These are phyloP conservation scores for Amblyopsis rosae DNA, from an alignment of 2,113 vertebrate species.

Conservation along the genomic window DNA sequence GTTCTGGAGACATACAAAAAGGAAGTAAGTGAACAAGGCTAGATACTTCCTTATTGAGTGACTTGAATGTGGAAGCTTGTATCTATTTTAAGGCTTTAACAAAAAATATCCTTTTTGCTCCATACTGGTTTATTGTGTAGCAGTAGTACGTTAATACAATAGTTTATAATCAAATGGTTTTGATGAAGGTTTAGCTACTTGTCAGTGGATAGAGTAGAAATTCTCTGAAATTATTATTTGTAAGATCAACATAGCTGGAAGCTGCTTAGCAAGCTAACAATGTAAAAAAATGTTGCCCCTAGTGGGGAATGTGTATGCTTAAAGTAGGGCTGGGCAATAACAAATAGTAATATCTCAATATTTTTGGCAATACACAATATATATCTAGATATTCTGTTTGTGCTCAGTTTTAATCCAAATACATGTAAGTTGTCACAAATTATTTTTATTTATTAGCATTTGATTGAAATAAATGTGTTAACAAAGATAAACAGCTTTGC, in stretches of 20 bases:
- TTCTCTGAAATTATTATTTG: background rate
- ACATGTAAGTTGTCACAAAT: too few relatives aligned
- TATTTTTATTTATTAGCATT: too few relatives aligned
- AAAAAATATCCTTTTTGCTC: background rate
- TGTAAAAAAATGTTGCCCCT: too few relatives aligned
- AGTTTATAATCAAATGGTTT: background rate
- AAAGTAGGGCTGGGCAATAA: too few relatives aligned
- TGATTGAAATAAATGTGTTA: too few relatives aligned
- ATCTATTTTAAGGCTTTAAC: background rate
- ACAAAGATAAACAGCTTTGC: too few relatives aligned
- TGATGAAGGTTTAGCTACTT: background rate
- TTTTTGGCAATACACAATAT: too few relatives aligned
- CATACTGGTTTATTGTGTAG: background rate
- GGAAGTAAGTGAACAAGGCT: slow-evolving; percentile 21
- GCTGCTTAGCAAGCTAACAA: background rate
- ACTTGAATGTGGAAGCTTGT: background rate
- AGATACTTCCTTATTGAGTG: slow-evolving; percentile 4
- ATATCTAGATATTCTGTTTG: too few relatives aligned
- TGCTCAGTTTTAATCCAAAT: too few relatives aligned
- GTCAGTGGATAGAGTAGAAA: background rate
- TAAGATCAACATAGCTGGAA: background rate
- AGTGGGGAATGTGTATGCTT: too few relatives aligned
- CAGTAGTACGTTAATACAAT: background rate
- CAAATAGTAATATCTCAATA: too few relatives aligned
- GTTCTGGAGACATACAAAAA: slow-evolving; percentile 15